Base-by-base conservation (phyloP, 1,140 invertebrate genomes). In the Batillaria attramentaria region DNA sequence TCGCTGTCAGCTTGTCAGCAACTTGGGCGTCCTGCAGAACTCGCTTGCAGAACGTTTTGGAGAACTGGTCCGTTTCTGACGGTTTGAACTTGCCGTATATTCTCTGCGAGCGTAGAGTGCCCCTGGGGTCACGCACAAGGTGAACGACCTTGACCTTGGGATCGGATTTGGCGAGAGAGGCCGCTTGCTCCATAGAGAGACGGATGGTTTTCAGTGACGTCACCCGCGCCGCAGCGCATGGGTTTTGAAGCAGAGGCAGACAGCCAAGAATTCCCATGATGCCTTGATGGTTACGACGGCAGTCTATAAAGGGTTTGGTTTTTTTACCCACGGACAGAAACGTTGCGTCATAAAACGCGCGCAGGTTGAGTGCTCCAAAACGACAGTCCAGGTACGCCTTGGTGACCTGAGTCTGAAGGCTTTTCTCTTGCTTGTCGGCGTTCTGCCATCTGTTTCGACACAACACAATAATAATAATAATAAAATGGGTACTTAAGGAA, bases 11-110 rank as follows among this genome's bases (percentile, higher is more conserved):
- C 1, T 43, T 33, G 10, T 54, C 13, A 0, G 46, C 35, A 10
- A 72, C 54, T 1, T 42, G 4, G 0, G 82, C 10, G 41, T 81
- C 83, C 16, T 43, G 33, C 35, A 46, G 42, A 33, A 84, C 43
- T 20, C 41, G 42, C 33, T 46, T 18, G 72, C 83, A 84, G 31
- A 82, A 46, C 2, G 65, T 16, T 0, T 24, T 3, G 5, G 77
- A 13, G 8, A 46, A 39, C 41, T 66, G 42, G 1, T 39, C 16
- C 3, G 60, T 24, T 2, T 46, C 8, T 0, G 18, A 24, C 75
- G 60, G 33, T 5, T 43, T 46, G 31, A 65, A 65, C 62, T 35
- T 65, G 24, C 70, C 43, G 4, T 46, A 33, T 6, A 20, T 43
- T 28, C 70, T 41, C n/a, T 46, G 70, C 2, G 70, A 72, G 18